Base-by-base conservation (phyloP, 2,797 vertebrate species). In the Coendou prehensilis region DNA sequence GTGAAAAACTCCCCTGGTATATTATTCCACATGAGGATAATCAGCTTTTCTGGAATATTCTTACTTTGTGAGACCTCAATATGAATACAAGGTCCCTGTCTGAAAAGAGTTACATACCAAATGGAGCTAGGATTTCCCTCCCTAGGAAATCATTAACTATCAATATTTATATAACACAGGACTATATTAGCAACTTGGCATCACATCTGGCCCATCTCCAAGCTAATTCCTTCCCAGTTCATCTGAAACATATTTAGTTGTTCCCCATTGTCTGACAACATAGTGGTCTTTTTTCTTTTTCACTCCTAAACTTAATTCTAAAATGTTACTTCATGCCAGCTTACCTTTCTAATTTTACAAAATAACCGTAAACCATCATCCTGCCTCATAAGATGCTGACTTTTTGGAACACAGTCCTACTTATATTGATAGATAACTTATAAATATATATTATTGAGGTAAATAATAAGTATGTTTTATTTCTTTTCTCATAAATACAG, bases 81-180 rank as follows among this genome's bases (percentile, higher is more conserved):
- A 75, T 28, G 9, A 94, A 85, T 54, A 61, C 10, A 67, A 8
- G 54, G 59, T 59, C 57, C 22, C 5, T 79, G 7, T 14, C 56
- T 79, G 26, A 85, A 64, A 88, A 73, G 45, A 83, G 30, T 61
- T 91, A 80, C 76, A 61, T 56, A 78, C 23, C 73, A 79, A 83
- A 73, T 13, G 54, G 3, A 57, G 2, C 37, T 52, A 52, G 37
- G 23, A 41, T 86, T 85, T 82, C 57, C 28, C 59, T 64, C 33
- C n/a, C 10, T 67, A 2, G 85, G 41, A 47, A 75, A 28, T 85
- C 30, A 67, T 79, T 79, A 95, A 96, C 47, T 92, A 90, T 45
- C 30, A 47, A 14, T 22, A 30, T 57, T 57, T 89, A 11, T 45
- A 80, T 8, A 92, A 61, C 30, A 67, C 33, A 37, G 2, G 61